Conservation (phyloP, 2,888 invertebrate species). For the Sphecodes monilicornis region DNA sequence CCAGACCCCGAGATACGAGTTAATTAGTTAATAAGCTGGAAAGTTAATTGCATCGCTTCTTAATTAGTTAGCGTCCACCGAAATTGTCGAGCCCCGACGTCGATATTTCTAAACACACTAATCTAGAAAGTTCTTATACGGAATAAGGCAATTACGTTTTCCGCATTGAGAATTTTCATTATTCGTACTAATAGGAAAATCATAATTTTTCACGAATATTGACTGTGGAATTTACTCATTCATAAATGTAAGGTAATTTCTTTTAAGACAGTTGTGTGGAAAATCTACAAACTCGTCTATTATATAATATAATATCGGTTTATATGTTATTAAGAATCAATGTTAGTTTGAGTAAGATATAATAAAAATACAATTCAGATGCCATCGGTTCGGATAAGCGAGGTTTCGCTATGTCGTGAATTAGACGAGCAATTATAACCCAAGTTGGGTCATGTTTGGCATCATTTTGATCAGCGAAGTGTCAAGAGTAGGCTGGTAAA, state of each 20-base stretch:
- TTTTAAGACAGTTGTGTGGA: neutral
- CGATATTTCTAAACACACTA: neutral
- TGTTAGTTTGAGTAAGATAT: too few species aligned
- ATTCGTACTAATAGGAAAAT: neutral
- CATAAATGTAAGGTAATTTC: neutral
- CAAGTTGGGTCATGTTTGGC: too few species aligned
- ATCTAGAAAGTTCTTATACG: neutral
- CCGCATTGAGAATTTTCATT: neutral
- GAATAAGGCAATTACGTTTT: neutral
- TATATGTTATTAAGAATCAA: too few species aligned
- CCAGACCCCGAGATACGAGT: constrained; percentile 73
- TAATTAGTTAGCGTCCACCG: constrained; percentile 72
- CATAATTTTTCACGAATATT: neutral
- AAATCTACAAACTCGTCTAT: too few species aligned
- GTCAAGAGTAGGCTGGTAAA: too few species aligned
- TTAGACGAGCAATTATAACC: too few species aligned
- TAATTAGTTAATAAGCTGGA: constrained; percentile 82
- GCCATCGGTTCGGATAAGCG: too few species aligned
- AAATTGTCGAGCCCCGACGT: constrained; percentile 17
- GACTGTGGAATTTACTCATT: too few species aligned
- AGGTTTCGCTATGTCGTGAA: too few species aligned
- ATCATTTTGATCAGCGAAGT: too few species aligned
- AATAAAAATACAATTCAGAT: too few species aligned
- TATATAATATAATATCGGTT: too few species aligned
- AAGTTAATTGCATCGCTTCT: constrained; percentile 79